Conservation (phyloP, 2,113 vertebrate species). For the Microtus pennsylvanicus region DNA sequence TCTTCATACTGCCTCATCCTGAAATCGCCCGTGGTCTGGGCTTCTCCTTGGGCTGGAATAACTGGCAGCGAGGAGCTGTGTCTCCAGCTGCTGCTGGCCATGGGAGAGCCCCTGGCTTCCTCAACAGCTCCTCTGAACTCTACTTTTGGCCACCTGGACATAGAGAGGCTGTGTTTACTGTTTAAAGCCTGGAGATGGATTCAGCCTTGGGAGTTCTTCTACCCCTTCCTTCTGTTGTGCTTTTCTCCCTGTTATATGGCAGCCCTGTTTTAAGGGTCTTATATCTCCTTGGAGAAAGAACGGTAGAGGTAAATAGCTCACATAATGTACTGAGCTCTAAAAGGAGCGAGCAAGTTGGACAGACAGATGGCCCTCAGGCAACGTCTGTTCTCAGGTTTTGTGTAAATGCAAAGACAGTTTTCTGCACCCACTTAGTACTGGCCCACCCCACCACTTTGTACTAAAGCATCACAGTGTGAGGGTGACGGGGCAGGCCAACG, state of each 20-base stretch:
- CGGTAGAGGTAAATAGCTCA: background rate
- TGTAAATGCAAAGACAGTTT: accelerated
- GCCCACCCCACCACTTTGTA: no score
- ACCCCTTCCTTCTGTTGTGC: background rate
- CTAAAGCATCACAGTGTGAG: background rate
- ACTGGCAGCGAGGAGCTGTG: background rate
- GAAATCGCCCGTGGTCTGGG: background rate
- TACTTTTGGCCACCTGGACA: background rate
- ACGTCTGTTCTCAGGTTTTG: no score
- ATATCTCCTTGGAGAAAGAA: background rate
- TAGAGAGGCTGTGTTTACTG: background rate
- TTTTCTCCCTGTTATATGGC: background rate
- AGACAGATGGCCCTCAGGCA: background rate
- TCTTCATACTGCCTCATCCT: background rate
- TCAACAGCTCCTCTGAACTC: background rate
- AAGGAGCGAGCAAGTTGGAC: background rate
- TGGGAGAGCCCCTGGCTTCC: background rate
- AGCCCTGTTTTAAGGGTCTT: background rate
- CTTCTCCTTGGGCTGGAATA: background rate
- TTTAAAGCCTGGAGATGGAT: background rate
- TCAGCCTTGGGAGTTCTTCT: background rate
- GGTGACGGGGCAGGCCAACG: no score
- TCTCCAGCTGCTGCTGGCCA: background rate
- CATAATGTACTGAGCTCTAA: background rate
- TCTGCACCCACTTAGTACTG: accelerated